These are phyloP conservation scores for Lasiurus borealis DNA, from an alignment of 2,113 vertebrate species.

Conservation along the genomic window DNA sequence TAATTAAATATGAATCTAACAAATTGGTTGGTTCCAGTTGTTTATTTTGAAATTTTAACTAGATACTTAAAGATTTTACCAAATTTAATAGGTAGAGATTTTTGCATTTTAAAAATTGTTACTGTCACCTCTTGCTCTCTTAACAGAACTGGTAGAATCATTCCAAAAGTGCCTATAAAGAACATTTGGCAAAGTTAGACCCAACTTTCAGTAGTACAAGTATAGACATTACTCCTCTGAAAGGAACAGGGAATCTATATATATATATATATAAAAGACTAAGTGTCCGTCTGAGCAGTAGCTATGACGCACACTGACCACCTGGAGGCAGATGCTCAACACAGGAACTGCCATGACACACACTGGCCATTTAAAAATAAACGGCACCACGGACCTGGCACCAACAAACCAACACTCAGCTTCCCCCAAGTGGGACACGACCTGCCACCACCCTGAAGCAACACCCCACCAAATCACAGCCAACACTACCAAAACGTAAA, in stretches of 20 bases:
- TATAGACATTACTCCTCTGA: background rate
- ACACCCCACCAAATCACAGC: too few relatives aligned
- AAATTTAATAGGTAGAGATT: background rate
- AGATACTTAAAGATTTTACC: background rate
- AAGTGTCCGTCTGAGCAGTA: too few relatives aligned
- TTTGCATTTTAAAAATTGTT: slow-evolving; percentile 7
- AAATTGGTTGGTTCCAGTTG: slow-evolving; percentile 36
- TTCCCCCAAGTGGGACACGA: too few relatives aligned
- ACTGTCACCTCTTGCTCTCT: background rate
- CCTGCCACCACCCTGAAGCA: too few relatives aligned
- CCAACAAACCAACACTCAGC: too few relatives aligned
- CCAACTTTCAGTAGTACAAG: background rate
- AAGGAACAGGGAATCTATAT: background rate
- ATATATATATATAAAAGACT: too few relatives aligned
- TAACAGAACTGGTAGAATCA: background rate
- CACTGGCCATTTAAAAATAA: too few relatives aligned
- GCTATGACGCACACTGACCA: too few relatives aligned
- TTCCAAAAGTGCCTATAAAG: background rate
- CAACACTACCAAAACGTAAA: too few relatives aligned
- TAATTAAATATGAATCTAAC: slow-evolving; percentile 50
- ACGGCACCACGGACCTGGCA: too few relatives aligned
- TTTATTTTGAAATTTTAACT: slow-evolving; percentile 24
- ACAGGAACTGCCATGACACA: too few relatives aligned
- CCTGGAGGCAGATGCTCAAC: too few relatives aligned
- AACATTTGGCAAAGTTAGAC: background rate